These are phyloP conservation scores for Idaea aversata DNA, from an alignment of 2,888 invertebrate species.

Conservation along the genomic window DNA sequence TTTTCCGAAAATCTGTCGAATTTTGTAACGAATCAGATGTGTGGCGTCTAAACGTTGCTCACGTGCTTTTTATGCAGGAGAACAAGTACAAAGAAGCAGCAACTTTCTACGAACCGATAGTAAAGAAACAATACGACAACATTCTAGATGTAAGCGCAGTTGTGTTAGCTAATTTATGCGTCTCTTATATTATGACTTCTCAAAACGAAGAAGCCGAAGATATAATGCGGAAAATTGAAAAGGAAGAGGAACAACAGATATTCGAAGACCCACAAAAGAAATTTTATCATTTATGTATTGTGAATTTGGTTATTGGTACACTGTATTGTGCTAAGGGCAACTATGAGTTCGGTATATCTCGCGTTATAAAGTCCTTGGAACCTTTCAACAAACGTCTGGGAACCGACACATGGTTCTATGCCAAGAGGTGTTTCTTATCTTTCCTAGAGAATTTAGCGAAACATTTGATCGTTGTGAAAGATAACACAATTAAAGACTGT, in stretches of 20 bases:
- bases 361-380: conserved; percentile 97
- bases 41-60: conserved; percentile 99
- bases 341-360: conserved; percentile 98
- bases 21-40: conserved; percentile 98
- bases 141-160: conserved; percentile 98
- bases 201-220: conserved; percentile 99
- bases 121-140: conserved; percentile 96
- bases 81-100: conserved; percentile 99
- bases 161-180: conserved; percentile 98
- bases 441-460: conserved; percentile 94
- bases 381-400: conserved; percentile 96
- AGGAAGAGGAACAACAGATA: conserved; percentile 96
- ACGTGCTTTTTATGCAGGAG: conserved; percentile 99
- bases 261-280: conserved; percentile 97
- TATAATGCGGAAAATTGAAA: conserved; percentile 98
- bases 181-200: conserved; percentile 99
- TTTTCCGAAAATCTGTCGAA: conserved; percentile 97
- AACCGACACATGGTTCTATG: conserved; percentile 99
- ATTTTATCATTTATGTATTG: conserved; percentile 97
- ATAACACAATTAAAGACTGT: conserved; percentile 92
- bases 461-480: conserved; percentile 93
- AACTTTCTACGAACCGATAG: conserved; percentile 98
- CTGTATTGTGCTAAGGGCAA: conserved; percentile 99
- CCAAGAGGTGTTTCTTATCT: conserved; percentile 97
- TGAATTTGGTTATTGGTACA: conserved; percentile 99